Evolutionary conservation across 2,888 invertebrate genomes (phyloP).

Genomic region (Eledona agricola): DNA sequence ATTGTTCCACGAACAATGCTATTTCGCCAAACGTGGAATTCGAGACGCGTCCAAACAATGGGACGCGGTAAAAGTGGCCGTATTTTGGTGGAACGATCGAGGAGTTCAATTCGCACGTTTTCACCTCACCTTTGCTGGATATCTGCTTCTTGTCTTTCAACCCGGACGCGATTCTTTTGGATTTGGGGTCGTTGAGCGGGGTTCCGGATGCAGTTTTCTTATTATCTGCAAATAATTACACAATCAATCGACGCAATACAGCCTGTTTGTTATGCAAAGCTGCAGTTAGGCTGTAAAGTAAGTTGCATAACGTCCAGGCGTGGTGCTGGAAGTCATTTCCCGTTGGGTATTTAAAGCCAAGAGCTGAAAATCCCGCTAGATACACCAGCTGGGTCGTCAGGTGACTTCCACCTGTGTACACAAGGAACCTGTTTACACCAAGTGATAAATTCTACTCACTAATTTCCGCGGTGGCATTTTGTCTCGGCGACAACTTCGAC

Average conservation of each 20-base stretch:
- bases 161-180: constrained; percentile 47
- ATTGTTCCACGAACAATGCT: constrained; percentile 6
- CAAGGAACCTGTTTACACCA: constrained; percentile 23
- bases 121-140: constrained; percentile 33
- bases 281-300: not conserved
- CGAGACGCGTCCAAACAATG: constrained; percentile 11
- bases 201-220: constrained; percentile 19
- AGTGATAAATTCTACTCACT: constrained; percentile 47
- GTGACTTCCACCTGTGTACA: constrained; percentile 43
- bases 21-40: constrained; percentile 10
- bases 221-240: constrained; percentile 14
- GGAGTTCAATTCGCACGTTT: constrained; percentile 27
- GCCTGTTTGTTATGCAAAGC: not conserved
- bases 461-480: constrained; percentile 50
- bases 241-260: constrained; percentile 1
- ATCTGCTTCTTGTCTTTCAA: constrained; percentile 54
- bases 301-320: not conserved
- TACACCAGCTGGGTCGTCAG: constrained; percentile 37
- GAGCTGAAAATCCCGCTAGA: constrained; percentile 33
- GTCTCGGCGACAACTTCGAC: constrained; percentile 53
- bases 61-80: constrained; percentile 15
- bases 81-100: constrained; percentile 13
- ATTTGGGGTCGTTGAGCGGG: constrained; percentile 45
- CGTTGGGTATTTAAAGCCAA: constrained; percentile 15
- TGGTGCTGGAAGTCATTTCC: constrained; percentile 14